These are phyloP conservation scores for Thalpophila matura DNA, from an alignment of 2,888 invertebrate genomes.

Conservation along the genomic window DNA sequence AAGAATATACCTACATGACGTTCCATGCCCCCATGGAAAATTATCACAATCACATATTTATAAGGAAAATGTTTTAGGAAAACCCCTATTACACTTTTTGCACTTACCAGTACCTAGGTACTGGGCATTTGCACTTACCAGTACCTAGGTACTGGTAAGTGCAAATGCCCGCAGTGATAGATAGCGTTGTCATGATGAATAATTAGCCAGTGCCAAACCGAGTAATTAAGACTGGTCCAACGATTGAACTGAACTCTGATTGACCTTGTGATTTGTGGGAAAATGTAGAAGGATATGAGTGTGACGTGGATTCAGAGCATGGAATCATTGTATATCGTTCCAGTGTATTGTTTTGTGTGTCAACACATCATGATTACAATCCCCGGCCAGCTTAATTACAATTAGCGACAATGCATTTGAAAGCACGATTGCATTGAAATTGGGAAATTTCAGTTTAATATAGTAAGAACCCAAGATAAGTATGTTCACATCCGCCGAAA, in stretches of 20 bases:
- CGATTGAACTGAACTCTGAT: constrained; percentile 44
- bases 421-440: constrained; percentile 18
- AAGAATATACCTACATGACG: not conserved
- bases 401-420: constrained; percentile 44
- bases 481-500: not conserved
- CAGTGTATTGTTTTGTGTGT: constrained; percentile 43
- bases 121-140: too few species aligned
- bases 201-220: constrained; percentile 33
- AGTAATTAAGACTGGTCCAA: constrained; percentile 48
- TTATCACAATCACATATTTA: not conserved
- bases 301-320: constrained; percentile 44
- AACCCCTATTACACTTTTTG: constrained; percentile 18
- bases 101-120: too few species aligned
- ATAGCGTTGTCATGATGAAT: constrained; percentile 33
- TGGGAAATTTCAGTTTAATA: constrained; percentile 44
- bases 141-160: constrained; percentile 10
- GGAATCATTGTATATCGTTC: constrained; percentile 42
- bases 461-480: not conserved
- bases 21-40: constrained; percentile 24
- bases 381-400: constrained; percentile 48
- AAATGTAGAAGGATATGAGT: constrained; percentile 35
- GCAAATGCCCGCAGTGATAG: constrained; percentile 22
- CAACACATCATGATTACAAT: constrained; percentile 38
- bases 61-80: constrained; percentile 13
- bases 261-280: constrained; percentile 38